Base-by-base conservation (phyloP, 2,113 vertebrate genomes). In the Oncorhynchus masou region DNA sequence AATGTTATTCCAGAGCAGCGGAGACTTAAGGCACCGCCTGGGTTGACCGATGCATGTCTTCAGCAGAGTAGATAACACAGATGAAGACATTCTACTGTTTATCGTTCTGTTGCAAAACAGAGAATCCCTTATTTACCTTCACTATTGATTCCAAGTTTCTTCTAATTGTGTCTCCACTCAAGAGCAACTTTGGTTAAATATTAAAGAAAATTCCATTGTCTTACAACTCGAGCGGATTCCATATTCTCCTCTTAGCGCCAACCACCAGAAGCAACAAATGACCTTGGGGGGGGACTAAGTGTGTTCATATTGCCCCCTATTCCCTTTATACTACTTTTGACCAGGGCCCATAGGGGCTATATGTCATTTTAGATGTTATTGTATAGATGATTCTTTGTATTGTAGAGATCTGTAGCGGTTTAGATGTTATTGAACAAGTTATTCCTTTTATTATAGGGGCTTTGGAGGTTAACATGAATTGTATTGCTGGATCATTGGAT, bases 401-500 rank as follows among this genome's bases (percentile, higher is more conserved):
- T 39, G 1, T 39, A 39, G 7, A 8, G 34, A 4, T 39, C 7
- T 39, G 5, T 39, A 8, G 34, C 6, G 1, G 34, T 39, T 39
- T 39, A 39, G 34, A 39, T 39, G 34, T 39, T 34, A 51, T 51
- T 51, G 49, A 3, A 12, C 49, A 13, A 15, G 11, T 15, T 51
- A 16, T 51, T 51, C 15, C 13, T 51, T 51, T 11, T 51, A 51
- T 51, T 51, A 2, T 51, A 51, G 11, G 3, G 49, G 12, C 15
- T 51, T 51, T 51, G 49, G 15, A 9, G 3, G 15, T 51, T 51
- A 16, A 51, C 13, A 51, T 51, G 3, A 1, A 39, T 39, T 39
- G 13, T 51, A 51, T 51, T 49, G 82, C 73, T 67, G 29, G 74
- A 76, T 85, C 86, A 87, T 80, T 85, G 71, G 64, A 87, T 73